phyloP scores from a whole-genome alignment of 2,797 vertebrate species.

The Remorina albescens region DNA sequence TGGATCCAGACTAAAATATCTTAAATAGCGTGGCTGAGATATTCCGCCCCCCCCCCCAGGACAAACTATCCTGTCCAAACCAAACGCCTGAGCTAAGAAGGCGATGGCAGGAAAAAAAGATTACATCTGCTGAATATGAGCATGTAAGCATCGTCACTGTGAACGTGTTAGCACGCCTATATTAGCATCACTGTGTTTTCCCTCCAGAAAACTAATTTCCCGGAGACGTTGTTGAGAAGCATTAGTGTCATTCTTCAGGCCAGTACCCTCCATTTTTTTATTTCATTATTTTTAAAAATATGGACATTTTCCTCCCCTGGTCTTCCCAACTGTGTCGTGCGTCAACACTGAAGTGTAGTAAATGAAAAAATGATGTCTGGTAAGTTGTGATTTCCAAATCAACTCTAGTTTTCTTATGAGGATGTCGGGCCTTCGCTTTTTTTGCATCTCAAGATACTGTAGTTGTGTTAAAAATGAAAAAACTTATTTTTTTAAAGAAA shows the following conservation, averaged over 20 bases:
- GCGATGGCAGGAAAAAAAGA: not conserved
- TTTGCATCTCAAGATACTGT: slow-evolving; percentile 62
- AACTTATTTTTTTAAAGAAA: slow-evolving; percentile 74
- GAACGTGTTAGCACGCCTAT: not conserved
- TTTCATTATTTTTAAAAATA: not conserved
- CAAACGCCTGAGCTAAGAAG: not conserved
- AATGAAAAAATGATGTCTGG: slow-evolving; percentile 46
- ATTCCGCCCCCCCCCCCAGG: not conserved
- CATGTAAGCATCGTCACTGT: not conserved
- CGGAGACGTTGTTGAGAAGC: slow-evolving; percentile 3
- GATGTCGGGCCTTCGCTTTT: slow-evolving; percentile 50
- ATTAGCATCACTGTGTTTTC: not conserved
- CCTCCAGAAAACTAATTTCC: too few relatives aligned
- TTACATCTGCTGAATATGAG: not conserved
- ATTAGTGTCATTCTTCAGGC: slow-evolving; percentile 15
- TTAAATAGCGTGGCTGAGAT: not conserved
- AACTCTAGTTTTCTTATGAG: slow-evolving; percentile 60
- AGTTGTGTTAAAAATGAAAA: slow-evolving; percentile 54
- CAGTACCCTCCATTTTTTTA: slow-evolving; percentile 19
- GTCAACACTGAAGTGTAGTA: slow-evolving; percentile 46
- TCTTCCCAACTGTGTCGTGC: slow-evolving; percentile 31
- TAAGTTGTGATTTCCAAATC: slow-evolving; percentile 47
- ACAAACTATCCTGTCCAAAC: not conserved
- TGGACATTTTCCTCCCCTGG: slow-evolving; percentile 4
- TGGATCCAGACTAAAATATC: slow-evolving; percentile 1